These are phyloP conservation scores for Iselma pallidipennis DNA, from an alignment of 2,888 invertebrate species.

Conservation along the genomic window DNA sequence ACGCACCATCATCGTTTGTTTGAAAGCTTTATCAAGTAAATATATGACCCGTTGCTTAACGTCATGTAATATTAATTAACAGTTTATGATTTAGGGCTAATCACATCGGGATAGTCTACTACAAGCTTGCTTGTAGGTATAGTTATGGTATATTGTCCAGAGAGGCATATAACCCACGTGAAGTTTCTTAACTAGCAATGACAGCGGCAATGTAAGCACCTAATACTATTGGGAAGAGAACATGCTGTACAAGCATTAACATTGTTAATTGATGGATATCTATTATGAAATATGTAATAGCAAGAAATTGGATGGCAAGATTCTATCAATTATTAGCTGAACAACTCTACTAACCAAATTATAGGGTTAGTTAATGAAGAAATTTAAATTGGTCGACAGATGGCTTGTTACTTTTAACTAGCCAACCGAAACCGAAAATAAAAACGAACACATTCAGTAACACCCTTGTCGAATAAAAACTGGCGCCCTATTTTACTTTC, in stretches of 20 bases:
- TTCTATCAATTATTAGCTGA: neutral
- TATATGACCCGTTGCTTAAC: neutral
- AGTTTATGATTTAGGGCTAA: constrained; percentile 1
- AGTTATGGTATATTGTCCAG: constrained; percentile 3
- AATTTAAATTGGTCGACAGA: neutral
- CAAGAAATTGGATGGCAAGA: neutral
- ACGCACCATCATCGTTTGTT: neutral
- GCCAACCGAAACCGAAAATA: neutral
- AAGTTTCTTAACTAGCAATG: constrained; percentile 44
- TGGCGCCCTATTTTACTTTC: too few relatives aligned
- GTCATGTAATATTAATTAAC: constrained; percentile 1
- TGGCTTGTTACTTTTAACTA: constrained; percentile 1
- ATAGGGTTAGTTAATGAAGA: neutral
- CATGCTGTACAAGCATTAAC: constrained; percentile 39
- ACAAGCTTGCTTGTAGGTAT: neutral
- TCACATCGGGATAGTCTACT: neutral
- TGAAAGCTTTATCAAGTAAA: neutral
- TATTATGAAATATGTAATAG: constrained; percentile 8
- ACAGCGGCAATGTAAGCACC: constrained; percentile 39
- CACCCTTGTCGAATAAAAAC: neutral
- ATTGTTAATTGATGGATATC: constrained; percentile 43
- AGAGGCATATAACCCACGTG: neutral
- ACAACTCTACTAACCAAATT: neutral
- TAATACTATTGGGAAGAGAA: constrained; percentile 40
- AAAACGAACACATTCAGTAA: neutral